phyloP scores from a whole-genome alignment of 2,113 vertebrate genomes.

The Leiothrix lutea region DNA sequence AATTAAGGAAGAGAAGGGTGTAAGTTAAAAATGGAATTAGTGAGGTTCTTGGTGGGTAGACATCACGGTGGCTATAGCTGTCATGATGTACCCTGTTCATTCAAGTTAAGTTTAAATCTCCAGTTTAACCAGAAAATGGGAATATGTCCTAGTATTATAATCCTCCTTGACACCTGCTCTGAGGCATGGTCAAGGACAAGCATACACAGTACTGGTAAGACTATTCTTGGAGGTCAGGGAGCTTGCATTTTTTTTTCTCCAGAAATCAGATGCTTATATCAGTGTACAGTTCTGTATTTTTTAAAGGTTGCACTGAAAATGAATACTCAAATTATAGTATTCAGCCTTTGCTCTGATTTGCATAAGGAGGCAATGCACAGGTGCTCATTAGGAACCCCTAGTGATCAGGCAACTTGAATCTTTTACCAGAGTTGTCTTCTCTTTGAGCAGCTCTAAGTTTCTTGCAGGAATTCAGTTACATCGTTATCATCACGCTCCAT shows the following conservation, averaged over 20 bases:
- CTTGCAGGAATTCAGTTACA: neutral
- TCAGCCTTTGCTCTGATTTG: neutral
- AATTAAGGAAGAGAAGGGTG: neutral
- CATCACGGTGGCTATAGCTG: neutral
- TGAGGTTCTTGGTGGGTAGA: neutral
- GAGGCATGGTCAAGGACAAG: neutral
- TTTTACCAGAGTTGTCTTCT: neutral
- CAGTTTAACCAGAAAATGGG: neutral
- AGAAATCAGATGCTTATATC: neutral
- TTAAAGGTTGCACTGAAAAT: neutral
- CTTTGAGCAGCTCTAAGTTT: neutral
- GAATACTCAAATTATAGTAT: neutral
- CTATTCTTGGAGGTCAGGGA: neutral
- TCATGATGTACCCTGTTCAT: neutral
- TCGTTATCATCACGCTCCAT: accelerated
- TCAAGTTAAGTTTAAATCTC: neutral
- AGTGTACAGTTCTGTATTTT: neutral
- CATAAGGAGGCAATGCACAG: neutral
- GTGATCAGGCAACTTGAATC: neutral
- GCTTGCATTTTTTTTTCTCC: neutral
- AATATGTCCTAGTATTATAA: neutral
- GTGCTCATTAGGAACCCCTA: neutral
- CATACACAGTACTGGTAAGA: neutral
- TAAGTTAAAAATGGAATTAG: neutral
- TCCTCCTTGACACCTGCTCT: neutral